Evolutionary conservation across 2,888 invertebrate genomes (phyloP).

Genomic region (Lepeophtheirus nordmannii): DNA sequence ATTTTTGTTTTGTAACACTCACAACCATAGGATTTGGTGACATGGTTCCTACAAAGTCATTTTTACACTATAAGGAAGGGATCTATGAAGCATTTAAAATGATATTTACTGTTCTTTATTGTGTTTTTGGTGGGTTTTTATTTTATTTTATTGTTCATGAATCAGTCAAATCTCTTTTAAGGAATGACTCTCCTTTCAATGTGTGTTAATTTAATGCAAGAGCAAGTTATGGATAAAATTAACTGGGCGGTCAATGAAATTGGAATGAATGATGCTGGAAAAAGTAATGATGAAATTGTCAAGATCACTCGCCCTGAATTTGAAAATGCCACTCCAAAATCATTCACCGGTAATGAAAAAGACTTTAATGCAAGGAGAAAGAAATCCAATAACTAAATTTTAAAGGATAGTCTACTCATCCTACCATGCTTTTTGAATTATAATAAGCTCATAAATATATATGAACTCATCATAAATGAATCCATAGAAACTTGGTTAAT

Average conservation of each 20-base stretch:
- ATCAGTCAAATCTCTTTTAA: background rate
- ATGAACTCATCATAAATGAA: too few relatives aligned
- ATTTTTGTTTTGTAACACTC: constrained; percentile 37
- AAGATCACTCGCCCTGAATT: constrained; percentile 15
- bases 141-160: background rate
- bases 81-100: constrained; percentile 28
- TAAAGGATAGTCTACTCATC: background rate
- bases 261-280: constrained; percentile 2
- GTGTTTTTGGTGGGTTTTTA: constrained; percentile 32
- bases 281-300: constrained; percentile 20
- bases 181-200: constrained; percentile 36
- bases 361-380: constrained; percentile 27
- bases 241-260: constrained; percentile 30
- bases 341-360: constrained; percentile 25
- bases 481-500: too few relatives aligned
- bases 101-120: constrained; percentile 32
- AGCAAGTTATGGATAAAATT: constrained; percentile 33
- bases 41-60: constrained; percentile 33
- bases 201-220: constrained; percentile 37
- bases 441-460: too few relatives aligned
- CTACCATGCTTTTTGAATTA: too few relatives aligned
- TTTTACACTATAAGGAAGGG: constrained; percentile 27
- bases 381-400: background rate
- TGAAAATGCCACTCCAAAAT: constrained; percentile 14
- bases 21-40: constrained; percentile 37